Conservation (phyloP, 2,797 vertebrate species). For the Sebastes taczanowskii region DNA sequence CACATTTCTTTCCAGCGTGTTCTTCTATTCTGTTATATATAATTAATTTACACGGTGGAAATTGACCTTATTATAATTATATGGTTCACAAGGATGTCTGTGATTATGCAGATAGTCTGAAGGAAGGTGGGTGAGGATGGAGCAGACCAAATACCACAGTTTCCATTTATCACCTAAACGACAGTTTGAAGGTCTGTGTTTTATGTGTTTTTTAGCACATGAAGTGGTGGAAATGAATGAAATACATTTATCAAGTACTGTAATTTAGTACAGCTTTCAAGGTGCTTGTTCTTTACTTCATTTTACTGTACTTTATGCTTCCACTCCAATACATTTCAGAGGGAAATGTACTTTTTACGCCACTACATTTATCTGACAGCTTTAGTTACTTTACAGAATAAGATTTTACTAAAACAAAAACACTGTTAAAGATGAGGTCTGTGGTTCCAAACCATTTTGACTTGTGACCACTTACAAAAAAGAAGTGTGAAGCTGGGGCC, state of each 20-base stretch:
- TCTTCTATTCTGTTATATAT: not conserved
- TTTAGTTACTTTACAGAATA: not conserved
- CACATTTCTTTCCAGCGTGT: not conserved
- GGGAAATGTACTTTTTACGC: not conserved
- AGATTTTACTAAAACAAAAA: rapidly evolving
- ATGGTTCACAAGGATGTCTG: not conserved
- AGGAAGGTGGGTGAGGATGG: not conserved
- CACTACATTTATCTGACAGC: not conserved
- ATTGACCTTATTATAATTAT: not conserved
- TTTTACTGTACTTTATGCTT: not conserved
- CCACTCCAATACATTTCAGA: not conserved
- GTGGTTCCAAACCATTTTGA: not conserved
- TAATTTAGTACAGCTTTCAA: not conserved
- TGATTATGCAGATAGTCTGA: not conserved
- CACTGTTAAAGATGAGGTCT: not conserved
- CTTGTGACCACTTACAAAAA: not conserved
- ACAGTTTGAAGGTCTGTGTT: not conserved
- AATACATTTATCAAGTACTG: not conserved
- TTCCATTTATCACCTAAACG: not conserved
- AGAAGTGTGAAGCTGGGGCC: not conserved
- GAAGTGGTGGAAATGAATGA: not conserved
- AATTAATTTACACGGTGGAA: not conserved
- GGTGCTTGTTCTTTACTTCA: not conserved
- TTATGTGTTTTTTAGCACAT: not conserved
- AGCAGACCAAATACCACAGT: not conserved